Percentiles rank a stretch among this genome's conserved stretches.
phyloP scores from a whole-genome alignment of 2,888 invertebrate species.

The Stenichneumon culpator region DNA sequence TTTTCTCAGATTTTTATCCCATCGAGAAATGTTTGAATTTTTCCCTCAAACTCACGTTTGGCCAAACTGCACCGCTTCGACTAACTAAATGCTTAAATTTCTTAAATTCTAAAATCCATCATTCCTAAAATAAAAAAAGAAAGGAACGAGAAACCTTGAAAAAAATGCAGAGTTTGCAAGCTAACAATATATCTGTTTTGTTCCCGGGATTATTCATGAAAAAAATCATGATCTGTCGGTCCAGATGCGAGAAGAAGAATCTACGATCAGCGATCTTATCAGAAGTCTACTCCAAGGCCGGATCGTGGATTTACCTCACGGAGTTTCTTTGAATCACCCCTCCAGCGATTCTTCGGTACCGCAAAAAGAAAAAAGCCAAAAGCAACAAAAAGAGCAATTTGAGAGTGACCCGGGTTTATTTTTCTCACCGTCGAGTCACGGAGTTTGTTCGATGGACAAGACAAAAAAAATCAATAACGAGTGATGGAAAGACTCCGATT shows the following conservation, averaged over 20 bases:
- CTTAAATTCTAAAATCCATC: too few species aligned
- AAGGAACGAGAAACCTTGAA: neutral
- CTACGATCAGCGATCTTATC: conserved; percentile 85
- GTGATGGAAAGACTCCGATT: conserved; percentile 25
- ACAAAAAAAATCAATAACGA: conserved; percentile 1
- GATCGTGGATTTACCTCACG: conserved; percentile 91
- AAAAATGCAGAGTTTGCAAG: conserved; percentile 29
- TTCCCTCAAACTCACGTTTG: too few species aligned
- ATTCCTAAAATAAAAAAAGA: neutral
- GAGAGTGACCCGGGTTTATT: conserved; percentile 72
- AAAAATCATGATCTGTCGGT: conserved; percentile 65
- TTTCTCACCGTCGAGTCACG: conserved; percentile 53
- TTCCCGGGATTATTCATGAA: conserved; percentile 75
- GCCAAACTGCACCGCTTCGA: too few species aligned
- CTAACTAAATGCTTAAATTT: too few species aligned
- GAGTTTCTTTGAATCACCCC: conserved; percentile 95
- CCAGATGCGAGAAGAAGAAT: conserved; percentile 84
- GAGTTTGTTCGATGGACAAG: conserved; percentile 27
- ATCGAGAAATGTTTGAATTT: too few species aligned
- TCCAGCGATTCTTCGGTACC: conserved; percentile 95
- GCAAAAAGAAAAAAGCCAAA: conserved; percentile 60
- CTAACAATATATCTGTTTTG: conserved; percentile 74
- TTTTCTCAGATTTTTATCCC: too few species aligned
- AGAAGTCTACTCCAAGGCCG: conserved; percentile 82
- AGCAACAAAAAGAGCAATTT: conserved; percentile 63